A percentile compares a stretch with the other conserved stretches of the same genome.
Evolutionary conservation across 2,113 vertebrate genomes (phyloP).

Genomic region (Etheostoma spectabile): DNA sequence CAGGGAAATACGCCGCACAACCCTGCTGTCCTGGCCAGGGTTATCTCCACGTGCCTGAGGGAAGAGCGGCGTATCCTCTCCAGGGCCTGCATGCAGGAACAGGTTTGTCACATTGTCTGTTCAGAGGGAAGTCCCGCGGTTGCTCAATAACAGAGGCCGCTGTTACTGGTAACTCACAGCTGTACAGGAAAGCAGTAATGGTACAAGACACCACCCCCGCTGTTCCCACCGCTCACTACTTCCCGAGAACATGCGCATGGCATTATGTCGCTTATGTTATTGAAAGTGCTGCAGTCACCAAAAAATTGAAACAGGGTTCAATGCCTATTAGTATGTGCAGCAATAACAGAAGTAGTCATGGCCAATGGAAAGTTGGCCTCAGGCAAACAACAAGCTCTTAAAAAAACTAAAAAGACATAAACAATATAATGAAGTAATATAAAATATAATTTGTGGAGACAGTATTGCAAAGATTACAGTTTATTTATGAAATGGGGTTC

Average conservation of each 20-base stretch:
- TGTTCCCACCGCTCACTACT: neutral
- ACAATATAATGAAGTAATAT: too few relatives aligned
- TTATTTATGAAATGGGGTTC: too few relatives aligned
- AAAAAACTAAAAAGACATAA: too few relatives aligned
- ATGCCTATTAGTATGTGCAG: too few relatives aligned
- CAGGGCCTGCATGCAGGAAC: constrained; percentile 91
- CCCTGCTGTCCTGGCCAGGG: constrained; percentile 89
- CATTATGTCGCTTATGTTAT: neutral
- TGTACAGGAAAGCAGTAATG: constrained; percentile 33
- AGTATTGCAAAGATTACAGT: too few relatives aligned
- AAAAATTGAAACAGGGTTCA: too few relatives aligned
- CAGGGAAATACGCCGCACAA: constrained; percentile 92
- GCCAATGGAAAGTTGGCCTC: too few relatives aligned
- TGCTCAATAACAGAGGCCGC: constrained; percentile 20
- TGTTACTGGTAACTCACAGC: constrained; percentile 50
- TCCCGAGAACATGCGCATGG: constrained; percentile 17
- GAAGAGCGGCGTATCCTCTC: constrained; percentile 95
- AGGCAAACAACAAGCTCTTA: too few relatives aligned
- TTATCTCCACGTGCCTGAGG: constrained; percentile 93
- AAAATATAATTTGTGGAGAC: too few relatives aligned
- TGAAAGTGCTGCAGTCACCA: neutral
- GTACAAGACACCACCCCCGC: neutral
- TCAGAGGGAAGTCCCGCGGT: constrained; percentile 45
- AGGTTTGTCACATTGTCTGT: constrained; percentile 84
- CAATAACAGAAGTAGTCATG: too few relatives aligned